Base-by-base conservation (phyloP, 2,888 invertebrate species). In the Podotricha telesiphe region DNA sequence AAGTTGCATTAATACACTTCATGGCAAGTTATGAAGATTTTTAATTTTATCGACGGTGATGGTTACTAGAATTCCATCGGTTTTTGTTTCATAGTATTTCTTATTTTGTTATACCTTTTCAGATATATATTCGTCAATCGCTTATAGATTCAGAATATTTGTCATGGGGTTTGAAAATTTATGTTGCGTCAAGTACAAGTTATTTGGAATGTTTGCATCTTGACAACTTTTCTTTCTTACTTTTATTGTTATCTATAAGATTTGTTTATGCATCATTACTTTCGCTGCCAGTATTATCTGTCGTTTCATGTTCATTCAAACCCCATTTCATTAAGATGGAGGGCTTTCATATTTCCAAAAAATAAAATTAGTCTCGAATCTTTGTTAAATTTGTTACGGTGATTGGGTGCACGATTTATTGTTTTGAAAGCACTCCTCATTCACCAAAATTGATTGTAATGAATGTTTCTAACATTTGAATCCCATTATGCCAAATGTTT, bases 151-250 rank as follows among this genome's bases (percentile, higher is more conserved):
- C 77, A 77, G 75, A 81, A 79, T 76, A 80, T 79, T 86, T 93
- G 92, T 91, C 78, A 92, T 93, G 93, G 93, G 93, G 93, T 93
- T 93, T 93, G 93, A 92, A 80, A 83, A 85, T 88, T 89, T 89
- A 84, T 85, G 85, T 91, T 88, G 84, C 86, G 82, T 85, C 83
- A 80, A 81, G 53, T 82, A 76, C 76, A 82, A 82, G 82, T 88
- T 82, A 83, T 87, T 88, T 88, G 88, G 92, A 91, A 92, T 91
- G 91, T 91, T 89, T 91, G 93, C 93, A 93, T 93, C 93, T 93
- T 93, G 93, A 93, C 93, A 91, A 91, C 91, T 93, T 91, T 89
- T 88, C 85, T 91, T 89, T 87, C 81, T 81, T 82, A 79, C 79
- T 73, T 67, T 83, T 81, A 81, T 81, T 76, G 69, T 82, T 84